Evolutionary conservation across 2,888 invertebrate species (phyloP), one percentile per base, ranked within the genome.

Genomic region (Agelastica alni): DNA sequence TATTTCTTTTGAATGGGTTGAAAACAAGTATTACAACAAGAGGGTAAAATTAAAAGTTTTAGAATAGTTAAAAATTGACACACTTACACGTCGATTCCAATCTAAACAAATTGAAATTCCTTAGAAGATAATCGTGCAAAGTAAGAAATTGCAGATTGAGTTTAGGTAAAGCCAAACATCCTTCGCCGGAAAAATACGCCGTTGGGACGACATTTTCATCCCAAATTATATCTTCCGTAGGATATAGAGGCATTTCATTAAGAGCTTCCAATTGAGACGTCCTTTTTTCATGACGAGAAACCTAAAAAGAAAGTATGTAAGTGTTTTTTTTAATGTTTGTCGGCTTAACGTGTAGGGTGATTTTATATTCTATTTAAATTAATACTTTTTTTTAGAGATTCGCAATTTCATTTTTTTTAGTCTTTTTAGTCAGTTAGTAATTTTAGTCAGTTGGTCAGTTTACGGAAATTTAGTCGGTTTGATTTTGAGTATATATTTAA

Each of bases 161-260:
- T 75, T 99, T 99, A 0, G 99, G 98, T 59, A 99, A 79, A 0
- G 99, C 98, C 22, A 99, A 80, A 66, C 94, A 94, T 13, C 91
- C 94, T 75, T 98, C 97, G 0, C 97, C 96, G 32, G 93, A 92
- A 78, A 92, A 98, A 74, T 96, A 96, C 70, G 98, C 96, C 0
- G 95, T 92, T 0, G 99, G 99, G 0, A 99, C 98, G 34, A 99
- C 87, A 73, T 98, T 97, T 76, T 99, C 97, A 77, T 99, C 95
- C 99, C 99, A 99, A 66, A 99, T 95, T 2, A 98, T 89, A 55
- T 92, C 89, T 75, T 99, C 99, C 0, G 96, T 98, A 0, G 99
- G 99, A 74, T 99, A 99, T 0, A 99, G 80, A 0, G 99, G 98
- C 94, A 98, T 96, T 66, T 94, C 91, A 75, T 99, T 99, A 7